Evolutionary conservation across 92 coral and sea anemone genomes (phyloP).

Genomic region (Desmophyllum pertusum): DNA sequence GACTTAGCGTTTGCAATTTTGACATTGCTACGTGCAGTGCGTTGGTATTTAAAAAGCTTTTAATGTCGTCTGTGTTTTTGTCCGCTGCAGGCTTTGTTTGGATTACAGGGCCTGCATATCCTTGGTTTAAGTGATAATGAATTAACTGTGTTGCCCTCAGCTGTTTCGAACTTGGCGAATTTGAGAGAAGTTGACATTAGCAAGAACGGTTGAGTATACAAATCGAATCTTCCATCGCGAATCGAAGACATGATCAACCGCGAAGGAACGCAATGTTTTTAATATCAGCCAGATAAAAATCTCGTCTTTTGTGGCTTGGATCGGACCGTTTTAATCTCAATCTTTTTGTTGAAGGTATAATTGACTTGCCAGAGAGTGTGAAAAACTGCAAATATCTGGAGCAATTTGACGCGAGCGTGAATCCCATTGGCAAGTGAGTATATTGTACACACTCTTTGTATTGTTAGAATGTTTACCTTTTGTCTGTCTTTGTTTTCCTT

Average conservation of each 20-base stretch:
- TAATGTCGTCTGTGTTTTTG: slow-evolving; percentile 11
- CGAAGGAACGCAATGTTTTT: too few relatives aligned
- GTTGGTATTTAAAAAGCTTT: not conserved
- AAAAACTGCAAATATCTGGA: slow-evolving; percentile 82
- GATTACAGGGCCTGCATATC: slow-evolving; percentile 77
- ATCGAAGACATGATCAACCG: not conserved
- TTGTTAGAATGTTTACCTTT: not conserved
- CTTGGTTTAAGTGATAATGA: slow-evolving; percentile 96
- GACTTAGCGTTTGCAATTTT: not conserved
- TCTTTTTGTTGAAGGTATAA: slow-evolving; percentile 70
- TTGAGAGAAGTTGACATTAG: slow-evolving; percentile 87
- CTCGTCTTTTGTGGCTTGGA: not conserved
- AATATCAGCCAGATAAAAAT: too few relatives aligned
- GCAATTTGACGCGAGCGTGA: slow-evolving; percentile 93
- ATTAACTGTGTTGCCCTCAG: slow-evolving; percentile 83
- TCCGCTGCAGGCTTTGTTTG: slow-evolving; percentile 79
- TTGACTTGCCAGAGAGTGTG: slow-evolving; percentile 91
- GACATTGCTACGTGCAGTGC: not conserved
- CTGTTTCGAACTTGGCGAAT: slow-evolving; percentile 80
- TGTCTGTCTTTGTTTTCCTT: slow-evolving; percentile 15
- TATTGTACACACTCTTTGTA: not conserved
- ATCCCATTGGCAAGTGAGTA: slow-evolving; percentile 96
- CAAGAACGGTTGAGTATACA: slow-evolving; percentile 78
- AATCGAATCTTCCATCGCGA: not conserved
- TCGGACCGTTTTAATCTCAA: not conserved